These are phyloP conservation scores for Agrotis segetum DNA, from an alignment of 2,888 invertebrate genomes.

Conservation along the genomic window DNA sequence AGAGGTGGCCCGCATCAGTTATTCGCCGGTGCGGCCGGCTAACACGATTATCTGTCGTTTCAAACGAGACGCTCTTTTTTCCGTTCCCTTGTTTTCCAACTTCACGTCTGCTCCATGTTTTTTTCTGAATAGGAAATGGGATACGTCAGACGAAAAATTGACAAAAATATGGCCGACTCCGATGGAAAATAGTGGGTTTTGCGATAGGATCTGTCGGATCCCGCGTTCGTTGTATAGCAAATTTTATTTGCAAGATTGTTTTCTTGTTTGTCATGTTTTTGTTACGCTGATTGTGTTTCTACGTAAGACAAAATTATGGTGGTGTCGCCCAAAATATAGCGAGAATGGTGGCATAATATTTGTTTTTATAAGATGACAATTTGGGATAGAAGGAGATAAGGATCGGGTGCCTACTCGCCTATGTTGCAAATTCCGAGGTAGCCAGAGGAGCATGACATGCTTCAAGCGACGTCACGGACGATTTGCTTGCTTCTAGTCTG, in stretches of 20 bases:
- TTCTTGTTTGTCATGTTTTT: slow-evolving; percentile 79
- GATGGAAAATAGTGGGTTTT: slow-evolving; percentile 89
- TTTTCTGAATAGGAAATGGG: slow-evolving; percentile 89
- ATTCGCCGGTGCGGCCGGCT: slow-evolving; percentile 88
- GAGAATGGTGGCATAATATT: slow-evolving; percentile 26
- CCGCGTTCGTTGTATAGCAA: slow-evolving; percentile 75
- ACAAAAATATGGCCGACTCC: slow-evolving; percentile 88
- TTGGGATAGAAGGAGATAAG: slow-evolving; percentile 51
- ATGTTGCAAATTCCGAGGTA: slow-evolving; percentile 49
- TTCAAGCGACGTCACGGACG: slow-evolving; percentile 65
- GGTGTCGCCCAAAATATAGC: slow-evolving; percentile 39
- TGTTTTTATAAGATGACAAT: slow-evolving; percentile 60
- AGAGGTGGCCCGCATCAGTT: slow-evolving; percentile 83
- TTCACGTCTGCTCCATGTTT: slow-evolving; percentile 89
- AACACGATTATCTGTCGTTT: slow-evolving; percentile 91
- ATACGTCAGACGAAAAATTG: slow-evolving; percentile 90
- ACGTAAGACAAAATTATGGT: slow-evolving; percentile 28
- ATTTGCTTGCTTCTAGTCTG: slow-evolving; percentile 59
- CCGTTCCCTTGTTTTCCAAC: slow-evolving; percentile 90
- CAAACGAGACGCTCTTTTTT: slow-evolving; percentile 88
- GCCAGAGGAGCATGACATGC: slow-evolving; percentile 46
- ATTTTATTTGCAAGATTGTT: slow-evolving; percentile 84
- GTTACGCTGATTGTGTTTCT: slow-evolving; percentile 61
- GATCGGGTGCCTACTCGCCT: slow-evolving; percentile 31
- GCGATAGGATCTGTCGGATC: slow-evolving; percentile 86